Evolutionary conservation across 1,140 invertebrate species (phyloP).

Genomic region (Portunus trituberculatus): DNA sequence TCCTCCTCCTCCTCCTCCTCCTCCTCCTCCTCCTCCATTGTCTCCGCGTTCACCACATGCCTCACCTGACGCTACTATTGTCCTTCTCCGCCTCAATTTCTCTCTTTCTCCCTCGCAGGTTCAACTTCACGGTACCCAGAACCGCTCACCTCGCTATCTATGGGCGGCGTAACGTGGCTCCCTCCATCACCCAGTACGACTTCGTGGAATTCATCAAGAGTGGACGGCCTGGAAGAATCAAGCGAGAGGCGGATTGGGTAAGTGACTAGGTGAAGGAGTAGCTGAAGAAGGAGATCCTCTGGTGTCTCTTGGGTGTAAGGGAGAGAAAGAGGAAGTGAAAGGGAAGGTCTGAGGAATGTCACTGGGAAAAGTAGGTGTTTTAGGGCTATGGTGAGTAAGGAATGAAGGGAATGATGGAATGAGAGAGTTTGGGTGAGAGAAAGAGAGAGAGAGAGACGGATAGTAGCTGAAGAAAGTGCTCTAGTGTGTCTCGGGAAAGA

Average conservation of each 20-base stretch:
- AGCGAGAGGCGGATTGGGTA: constrained; percentile 60
- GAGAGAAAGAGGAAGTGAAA: not conserved
- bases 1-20: not conserved
- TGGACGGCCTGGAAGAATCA: constrained; percentile 68
- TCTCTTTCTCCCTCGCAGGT: constrained; percentile 43
- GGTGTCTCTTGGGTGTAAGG: not conserved
- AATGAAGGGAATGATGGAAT: not conserved
- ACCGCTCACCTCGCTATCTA: constrained; percentile 96
- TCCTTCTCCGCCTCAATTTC: not conserved
- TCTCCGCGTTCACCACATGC: not conserved
- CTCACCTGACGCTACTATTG: constrained; percentile 12
- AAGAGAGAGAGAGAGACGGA: constrained; percentile 20
- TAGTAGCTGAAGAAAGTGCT: not conserved
- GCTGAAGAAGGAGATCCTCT: not conserved
- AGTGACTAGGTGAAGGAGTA: not conserved
- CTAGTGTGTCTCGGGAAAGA: too few species aligned
- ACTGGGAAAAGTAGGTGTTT: not conserved
- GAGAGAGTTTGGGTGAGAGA: not conserved
- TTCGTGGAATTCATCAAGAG: constrained; percentile 93
- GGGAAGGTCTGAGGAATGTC: not conserved
- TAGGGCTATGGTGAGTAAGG: not conserved
- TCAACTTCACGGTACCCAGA: constrained; percentile 94
- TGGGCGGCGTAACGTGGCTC: constrained; percentile 93
- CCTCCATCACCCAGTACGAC: constrained; percentile 97
- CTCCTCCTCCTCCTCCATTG: constrained; percentile 9